These are phyloP conservation scores for Polypterus bichir DNA, from an alignment of 2,113 vertebrate genomes.

Conservation along the genomic window DNA sequence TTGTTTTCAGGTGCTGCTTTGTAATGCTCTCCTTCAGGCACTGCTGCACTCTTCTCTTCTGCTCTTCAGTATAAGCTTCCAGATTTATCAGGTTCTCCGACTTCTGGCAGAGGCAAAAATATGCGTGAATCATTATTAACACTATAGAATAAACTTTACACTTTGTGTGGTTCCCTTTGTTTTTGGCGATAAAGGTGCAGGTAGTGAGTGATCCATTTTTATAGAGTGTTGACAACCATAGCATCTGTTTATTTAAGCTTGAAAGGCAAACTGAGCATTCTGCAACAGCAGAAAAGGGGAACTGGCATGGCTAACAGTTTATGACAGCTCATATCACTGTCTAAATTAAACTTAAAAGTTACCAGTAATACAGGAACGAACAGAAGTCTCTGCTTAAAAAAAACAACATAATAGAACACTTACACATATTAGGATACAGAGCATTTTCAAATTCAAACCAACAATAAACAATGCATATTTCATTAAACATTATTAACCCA, in stretches of 20 bases:
- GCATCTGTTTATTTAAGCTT: constrained; percentile 3
- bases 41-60: constrained; percentile 89
- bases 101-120: constrained; percentile 59
- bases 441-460: too few relatives aligned
- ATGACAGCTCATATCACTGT: not conserved
- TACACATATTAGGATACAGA: too few relatives aligned
- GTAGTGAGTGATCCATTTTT: not conserved
- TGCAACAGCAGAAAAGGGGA: not conserved
- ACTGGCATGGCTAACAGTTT: not conserved
- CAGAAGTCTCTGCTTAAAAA: too few relatives aligned
- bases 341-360: too few relatives aligned
- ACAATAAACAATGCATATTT: too few relatives aligned
- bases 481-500: too few relatives aligned
- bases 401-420: too few relatives aligned
- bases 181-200: not conserved
- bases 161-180: not conserved
- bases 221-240: constrained; percentile 20
- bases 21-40: constrained; percentile 85
- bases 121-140: constrained; percentile 4
- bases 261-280: not conserved
- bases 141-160: not conserved
- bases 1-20: constrained; percentile 70
- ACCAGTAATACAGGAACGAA: too few relatives aligned
- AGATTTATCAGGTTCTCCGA: constrained; percentile 91
- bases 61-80: constrained; percentile 82